Base-by-base conservation (phyloP, 2,888 invertebrate species). In the Euzophera pinguis region DNA sequence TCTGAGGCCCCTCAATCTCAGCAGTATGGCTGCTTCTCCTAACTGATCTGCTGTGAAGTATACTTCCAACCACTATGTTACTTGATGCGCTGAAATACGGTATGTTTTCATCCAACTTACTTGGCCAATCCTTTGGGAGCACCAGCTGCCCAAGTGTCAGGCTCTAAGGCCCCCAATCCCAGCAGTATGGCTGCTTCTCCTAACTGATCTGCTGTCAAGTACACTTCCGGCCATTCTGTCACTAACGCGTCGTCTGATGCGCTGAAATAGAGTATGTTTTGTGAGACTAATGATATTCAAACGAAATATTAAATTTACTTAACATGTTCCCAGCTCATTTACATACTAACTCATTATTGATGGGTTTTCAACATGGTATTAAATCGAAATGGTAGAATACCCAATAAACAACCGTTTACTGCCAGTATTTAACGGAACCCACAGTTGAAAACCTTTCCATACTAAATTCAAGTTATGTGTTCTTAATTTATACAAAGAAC, bases 71-170 rank as follows among this genome's bases (percentile, higher is more conserved):
- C 95, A 95, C 72, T 95, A 95, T 50, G 93, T 91, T 7, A 92
- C 90, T 3, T 9, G 93, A 92, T 62, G 93, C 94, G 75, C 94
- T n/a, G n/a, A n/a, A n/a, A n/a, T n/a, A n/a, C n/a, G n/a, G n/a
- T n/a, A n/a, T n/a, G n/a, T n/a, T n/a, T n/a, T n/a, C n/a, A n/a
- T n/a, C n/a, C n/a, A n/a, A n/a, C 94, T 74, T 90, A 92, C 89
- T 88, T 90, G 9, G 95, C 92, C 7, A 95, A 87, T 74, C 97
- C 97, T 65, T 96, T 96, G 16, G 97, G 96, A 47, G 97, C 96
- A 14, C 96, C 95, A 0, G 96, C 95, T 12, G 96, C 96, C 98
- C 98, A 99, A 0, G 97, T 97, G 72, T 99, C 98, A 0, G 97
- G 95, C 75, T 99, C 98, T 16, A 93, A 92, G 38, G 95, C 94